Evolutionary conservation across 2,797 vertebrate genomes (phyloP), one percentile per base, ranked within the genome.

Genomic region (Lagodon rhomboides): DNA sequence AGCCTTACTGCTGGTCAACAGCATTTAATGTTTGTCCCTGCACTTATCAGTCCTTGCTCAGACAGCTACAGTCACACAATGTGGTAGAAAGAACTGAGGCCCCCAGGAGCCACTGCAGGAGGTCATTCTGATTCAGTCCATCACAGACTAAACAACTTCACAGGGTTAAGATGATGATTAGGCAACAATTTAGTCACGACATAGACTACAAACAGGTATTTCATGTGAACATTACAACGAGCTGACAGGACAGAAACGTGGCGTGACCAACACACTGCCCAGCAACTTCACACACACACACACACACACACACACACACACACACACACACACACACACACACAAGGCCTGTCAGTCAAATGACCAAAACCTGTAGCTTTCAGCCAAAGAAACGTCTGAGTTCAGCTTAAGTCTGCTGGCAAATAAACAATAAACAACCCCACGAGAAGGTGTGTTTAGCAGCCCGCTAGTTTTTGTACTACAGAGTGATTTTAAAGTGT

Each of bases 351-450:
- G 68, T 13, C 27, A 50, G 27, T 62, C 23, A 73, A 49, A 46
- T n/a, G 62, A 5, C 13, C 38, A 18, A 62, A 84, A 83, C 71
- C 85, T 86, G 77, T 79, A 64, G 75, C 75, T 83, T 70, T 49
- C 6, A 12, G 16, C 12, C 15, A 30, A 25, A 58, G 65, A 18
- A 0, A 17, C 59, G 5, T 3, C 62, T 54, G 6, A 22, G n/a
- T 12, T 49, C 13, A 30, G 16, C 30, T 16, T 34, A 22, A 16
- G 12, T 68, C 17, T 34, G 23, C 3, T 43, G 11, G 3, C 0
- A 59, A 6, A 18, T 8, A 43, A 3, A 23, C 1, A n/a, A 0
- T 20, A 9, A 10, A 25, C 20, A 63, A n/a, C 55, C 10, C 13
- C 5, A 44, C 1, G 3, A 56, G 7, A 2, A 41, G 5, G n/a